A percentile compares a stretch with the other conserved stretches of the same genome.
phyloP scores from a whole-genome alignment of 2,113 vertebrate species.

The Clarias gariepinus region DNA sequence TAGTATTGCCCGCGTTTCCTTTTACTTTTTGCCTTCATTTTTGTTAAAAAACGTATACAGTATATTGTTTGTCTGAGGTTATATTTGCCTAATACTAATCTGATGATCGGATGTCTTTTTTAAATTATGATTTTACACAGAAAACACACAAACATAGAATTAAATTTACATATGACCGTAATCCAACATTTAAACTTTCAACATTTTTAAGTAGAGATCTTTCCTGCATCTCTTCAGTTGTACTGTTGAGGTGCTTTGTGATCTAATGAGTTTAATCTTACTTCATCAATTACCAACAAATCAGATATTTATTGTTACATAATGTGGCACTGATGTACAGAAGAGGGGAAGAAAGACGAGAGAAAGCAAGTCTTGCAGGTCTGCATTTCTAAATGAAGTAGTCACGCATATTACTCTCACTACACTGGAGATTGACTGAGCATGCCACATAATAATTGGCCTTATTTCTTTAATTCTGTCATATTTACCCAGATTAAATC shows the following conservation, averaged over 20 bases:
- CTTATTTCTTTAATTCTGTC: constrained; percentile 71
- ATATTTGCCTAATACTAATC: no score
- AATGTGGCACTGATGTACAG: constrained; percentile 15
- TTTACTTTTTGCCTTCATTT: no score
- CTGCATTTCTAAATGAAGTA: constrained; percentile 55
- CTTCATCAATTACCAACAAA: constrained; percentile 24
- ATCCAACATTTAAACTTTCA: background rate
- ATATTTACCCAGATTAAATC: constrained; percentile 73
- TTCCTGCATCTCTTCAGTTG: background rate
- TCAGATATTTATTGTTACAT: constrained; percentile 33
- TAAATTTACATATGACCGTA: background rate
- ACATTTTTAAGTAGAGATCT: background rate
- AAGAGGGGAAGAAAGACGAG: background rate
- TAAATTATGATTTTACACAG: no score
- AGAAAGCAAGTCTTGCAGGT: constrained; percentile 14
- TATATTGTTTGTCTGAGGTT: no score
- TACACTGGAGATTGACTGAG: constrained; percentile 64
- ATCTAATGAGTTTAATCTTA: constrained; percentile 31
- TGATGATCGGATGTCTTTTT: no score
- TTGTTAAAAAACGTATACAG: no score
- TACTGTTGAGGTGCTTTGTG: constrained; percentile 7
- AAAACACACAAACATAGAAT: no score
- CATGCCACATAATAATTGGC: constrained; percentile 67
- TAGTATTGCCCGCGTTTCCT: no score
- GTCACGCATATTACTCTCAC: constrained; percentile 69